These are phyloP conservation scores for Arizona elegans DNA, from an alignment of 2,113 vertebrate species.

Conservation along the genomic window DNA sequence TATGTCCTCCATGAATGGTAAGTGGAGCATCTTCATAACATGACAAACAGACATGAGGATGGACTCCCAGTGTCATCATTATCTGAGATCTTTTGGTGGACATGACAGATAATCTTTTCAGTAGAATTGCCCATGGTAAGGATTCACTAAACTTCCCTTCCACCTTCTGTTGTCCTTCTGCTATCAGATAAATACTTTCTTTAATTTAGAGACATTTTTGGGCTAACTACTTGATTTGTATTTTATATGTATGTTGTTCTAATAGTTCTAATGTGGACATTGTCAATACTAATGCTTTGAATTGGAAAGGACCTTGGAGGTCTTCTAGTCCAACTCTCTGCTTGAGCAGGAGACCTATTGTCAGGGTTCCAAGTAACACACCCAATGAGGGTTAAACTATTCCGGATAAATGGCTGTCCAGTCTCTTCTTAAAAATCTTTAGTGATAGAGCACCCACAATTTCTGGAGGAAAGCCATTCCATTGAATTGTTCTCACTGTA, in stretches of 20 bases:
- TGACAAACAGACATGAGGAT: background rate
- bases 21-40: background rate
- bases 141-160: background rate
- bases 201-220: background rate
- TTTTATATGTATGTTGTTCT: background rate
- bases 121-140: background rate
- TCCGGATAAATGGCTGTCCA: background rate
- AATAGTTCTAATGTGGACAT: background rate
- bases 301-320: background rate
- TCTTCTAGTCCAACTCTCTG: background rate
- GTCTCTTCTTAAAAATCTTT: background rate
- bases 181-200: background rate
- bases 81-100: background rate
- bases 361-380: too few relatives aligned
- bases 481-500: background rate
- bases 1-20: background rate
- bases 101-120: background rate
- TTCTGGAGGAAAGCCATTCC: background rate
- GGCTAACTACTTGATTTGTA: background rate
- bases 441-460: background rate
- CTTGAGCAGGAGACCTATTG: background rate
- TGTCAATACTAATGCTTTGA: background rate
- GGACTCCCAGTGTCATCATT: background rate
- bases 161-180: background rate
- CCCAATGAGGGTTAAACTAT: background rate